Evolutionary conservation across 2,888 invertebrate genomes (phyloP).

Genomic region (Tupiocoris notatus): DNA sequence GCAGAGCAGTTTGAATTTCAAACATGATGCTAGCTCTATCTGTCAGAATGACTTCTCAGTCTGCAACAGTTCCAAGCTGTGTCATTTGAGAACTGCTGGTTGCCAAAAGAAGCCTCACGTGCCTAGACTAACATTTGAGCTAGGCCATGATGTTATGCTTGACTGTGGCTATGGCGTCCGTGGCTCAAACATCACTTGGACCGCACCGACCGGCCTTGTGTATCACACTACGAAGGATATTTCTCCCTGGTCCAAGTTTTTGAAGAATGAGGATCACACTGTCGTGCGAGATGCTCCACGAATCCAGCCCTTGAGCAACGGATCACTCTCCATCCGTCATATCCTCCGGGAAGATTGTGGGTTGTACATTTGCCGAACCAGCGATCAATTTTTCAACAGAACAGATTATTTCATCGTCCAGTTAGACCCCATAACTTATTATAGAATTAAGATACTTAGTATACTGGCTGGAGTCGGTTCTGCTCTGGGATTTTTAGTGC

Average conservation of each 20-base stretch:
- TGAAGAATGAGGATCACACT: background rate
- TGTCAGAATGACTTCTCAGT: background rate
- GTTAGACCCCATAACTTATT: constrained; percentile 82
- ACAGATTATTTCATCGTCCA: constrained; percentile 73
- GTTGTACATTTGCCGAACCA: constrained; percentile 79
- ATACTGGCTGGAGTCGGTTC: constrained; percentile 76
- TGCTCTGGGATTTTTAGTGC: constrained; percentile 73
- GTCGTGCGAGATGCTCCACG: constrained; percentile 18
- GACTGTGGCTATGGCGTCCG: constrained; percentile 34
- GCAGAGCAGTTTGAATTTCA: constrained; percentile 50
- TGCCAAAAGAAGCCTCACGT: background rate
- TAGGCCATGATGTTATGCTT: constrained; percentile 40
- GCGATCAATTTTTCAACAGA: constrained; percentile 77
- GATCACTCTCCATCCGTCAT: constrained; percentile 70
- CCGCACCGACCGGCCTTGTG: constrained; percentile 60
- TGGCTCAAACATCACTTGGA: constrained; percentile 46
- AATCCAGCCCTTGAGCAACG: constrained; percentile 65
- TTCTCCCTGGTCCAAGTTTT: background rate
- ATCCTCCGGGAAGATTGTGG: constrained; percentile 79
- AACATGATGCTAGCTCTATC: background rate
- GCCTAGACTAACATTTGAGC: constrained; percentile 40
- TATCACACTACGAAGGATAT: background rate
- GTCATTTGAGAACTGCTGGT: background rate
- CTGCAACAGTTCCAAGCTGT: background rate
- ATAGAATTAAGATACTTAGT: constrained; percentile 79